phyloP scores from a whole-genome alignment of 2,888 invertebrate genomes.

The Cactoblastis cactorum region DNA sequence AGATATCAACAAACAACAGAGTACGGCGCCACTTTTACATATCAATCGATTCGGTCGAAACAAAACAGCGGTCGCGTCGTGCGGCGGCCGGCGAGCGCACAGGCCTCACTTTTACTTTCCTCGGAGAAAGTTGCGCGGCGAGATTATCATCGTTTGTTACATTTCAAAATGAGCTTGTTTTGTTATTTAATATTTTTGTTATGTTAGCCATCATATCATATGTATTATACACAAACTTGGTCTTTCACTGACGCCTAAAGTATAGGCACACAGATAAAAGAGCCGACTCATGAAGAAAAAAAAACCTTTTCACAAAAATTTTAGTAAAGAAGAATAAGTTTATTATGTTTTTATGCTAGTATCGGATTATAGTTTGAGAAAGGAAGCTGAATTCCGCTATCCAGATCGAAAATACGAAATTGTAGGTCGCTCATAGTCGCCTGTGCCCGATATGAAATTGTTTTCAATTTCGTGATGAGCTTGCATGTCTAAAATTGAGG shows the following conservation, averaged over 20 bases:
- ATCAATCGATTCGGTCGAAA: not conserved
- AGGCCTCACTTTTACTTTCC: constrained; percentile 9
- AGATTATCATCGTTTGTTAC: not conserved
- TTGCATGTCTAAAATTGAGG: not conserved
- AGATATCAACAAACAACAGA: too few relatives aligned
- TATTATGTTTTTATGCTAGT: too few relatives aligned
- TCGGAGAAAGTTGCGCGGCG: constrained; percentile 1
- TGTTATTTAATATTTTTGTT: not conserved
- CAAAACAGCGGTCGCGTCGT: not conserved
- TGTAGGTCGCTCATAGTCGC: not conserved
- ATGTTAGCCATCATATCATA: not conserved
- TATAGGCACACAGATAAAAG: too few relatives aligned
- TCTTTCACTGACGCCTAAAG: too few relatives aligned
- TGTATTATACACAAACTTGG: too few relatives aligned
- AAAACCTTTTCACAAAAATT: too few relatives aligned
- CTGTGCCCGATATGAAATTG: not conserved
- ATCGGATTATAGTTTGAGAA: too few relatives aligned
- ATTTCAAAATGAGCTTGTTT: not conserved
- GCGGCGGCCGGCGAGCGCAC: not conserved
- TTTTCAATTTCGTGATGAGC: not conserved
- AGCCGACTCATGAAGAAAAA: too few relatives aligned
- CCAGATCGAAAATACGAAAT: not conserved
- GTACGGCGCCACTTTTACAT: not conserved
- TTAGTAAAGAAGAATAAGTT: too few relatives aligned
- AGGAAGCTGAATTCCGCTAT: too few relatives aligned